Conservation (phyloP, 2,888 invertebrate species). For the Helleia helle region DNA sequence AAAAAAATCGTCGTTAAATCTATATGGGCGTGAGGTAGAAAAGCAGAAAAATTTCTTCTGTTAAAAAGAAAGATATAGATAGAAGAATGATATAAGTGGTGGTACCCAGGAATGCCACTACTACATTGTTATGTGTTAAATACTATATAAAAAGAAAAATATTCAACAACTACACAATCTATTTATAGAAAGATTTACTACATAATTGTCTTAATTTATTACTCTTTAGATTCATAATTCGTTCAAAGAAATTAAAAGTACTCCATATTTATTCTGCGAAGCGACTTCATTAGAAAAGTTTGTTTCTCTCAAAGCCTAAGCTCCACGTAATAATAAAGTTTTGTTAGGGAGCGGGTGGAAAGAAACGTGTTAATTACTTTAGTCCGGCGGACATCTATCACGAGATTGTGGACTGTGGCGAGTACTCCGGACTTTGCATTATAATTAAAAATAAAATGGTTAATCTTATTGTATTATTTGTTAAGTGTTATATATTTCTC, state of each 20-base stretch:
- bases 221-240: constrained; percentile 28
- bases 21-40: too few species aligned
- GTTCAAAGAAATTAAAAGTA: constrained; percentile 60
- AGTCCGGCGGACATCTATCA: constrained; percentile 55
- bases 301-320: constrained; percentile 65
- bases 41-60: too few species aligned
- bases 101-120: too few species aligned
- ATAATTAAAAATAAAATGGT: constrained; percentile 2
- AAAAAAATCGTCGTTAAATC: too few species aligned
- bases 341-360: constrained; percentile 54
- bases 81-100: too few species aligned
- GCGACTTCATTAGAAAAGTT: constrained; percentile 72
- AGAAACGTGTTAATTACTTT: constrained; percentile 71
- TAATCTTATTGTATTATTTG: neutral
- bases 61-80: too few species aligned
- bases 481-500: too few species aligned
- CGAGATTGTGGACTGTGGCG: constrained; percentile 24
- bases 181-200: too few species aligned
- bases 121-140: too few species aligned
- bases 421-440: neutral
- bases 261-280: constrained; percentile 58
- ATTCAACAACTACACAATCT: too few species aligned
- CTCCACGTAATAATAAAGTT: constrained; percentile 71
- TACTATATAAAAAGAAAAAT: too few species aligned
- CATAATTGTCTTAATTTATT: constrained; percentile 26